Evolutionary conservation across 2,797 vertebrate species (phyloP), one percentile per base, ranked within the genome.

Genomic region (Spinus olivaceus): DNA sequence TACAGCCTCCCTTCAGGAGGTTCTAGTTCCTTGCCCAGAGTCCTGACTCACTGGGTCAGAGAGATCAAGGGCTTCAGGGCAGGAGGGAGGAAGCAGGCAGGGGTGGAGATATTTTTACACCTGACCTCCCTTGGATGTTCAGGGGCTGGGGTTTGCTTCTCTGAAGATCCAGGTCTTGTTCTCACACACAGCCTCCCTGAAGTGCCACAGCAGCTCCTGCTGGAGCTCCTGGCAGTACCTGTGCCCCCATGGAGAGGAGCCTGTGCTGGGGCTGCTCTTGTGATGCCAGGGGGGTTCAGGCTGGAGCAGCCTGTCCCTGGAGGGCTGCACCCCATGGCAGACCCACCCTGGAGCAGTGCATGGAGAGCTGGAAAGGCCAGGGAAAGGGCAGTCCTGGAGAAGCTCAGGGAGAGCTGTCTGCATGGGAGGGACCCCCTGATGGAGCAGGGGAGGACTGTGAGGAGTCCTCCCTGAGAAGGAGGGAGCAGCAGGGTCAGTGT

Each of bases 351-450:
- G 39, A 59, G 59, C 16, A 78, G 32, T 3, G 24, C 56, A 8
- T 14, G 54, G 54, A 25, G 23, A 35, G 51, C 19, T 53, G 51
- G 50, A 32, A 20, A 30, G 18, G 27, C 47, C 47, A 49, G 22
- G 73, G 46, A 79, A n/a, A 22, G 6, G 2, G 22, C 35, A 27
- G 1, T 1, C 1, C 2, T 56, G 54, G 28, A 33, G 14, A 6
- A 61, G 8, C 2, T 33, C 25, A 25, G 17, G 32, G n/a, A 42
- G 32, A 41, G 0, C 20, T 57, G 17, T 14, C 8, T 67, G 28
- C 21, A 3, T 1, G 28, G 53, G 4, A 61, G 28, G 14, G 4
- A 79, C 0, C 4, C 49, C 0, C 1, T 12, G 51, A 6, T 13
- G 30, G 50, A 59, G 50, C 33, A 51, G 33, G 6, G 4, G 9